Conservation (phyloP, 1,140 invertebrate species). For the Zaprionus camerounensis region DNA sequence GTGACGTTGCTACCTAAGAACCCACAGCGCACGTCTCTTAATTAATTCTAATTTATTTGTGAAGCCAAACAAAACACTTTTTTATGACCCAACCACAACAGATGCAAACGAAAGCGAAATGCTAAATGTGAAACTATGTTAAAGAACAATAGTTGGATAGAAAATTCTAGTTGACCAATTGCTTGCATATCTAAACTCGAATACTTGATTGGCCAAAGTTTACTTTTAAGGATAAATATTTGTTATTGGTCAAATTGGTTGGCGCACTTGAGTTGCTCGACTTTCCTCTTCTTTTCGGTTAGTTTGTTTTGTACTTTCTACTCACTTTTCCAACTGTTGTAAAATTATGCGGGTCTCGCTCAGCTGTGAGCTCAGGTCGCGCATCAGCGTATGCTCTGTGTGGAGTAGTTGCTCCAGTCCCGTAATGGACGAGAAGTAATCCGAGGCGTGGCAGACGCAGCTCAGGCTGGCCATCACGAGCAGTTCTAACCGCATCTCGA, state of each 20-base stretch:
- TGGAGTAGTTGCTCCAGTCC: constrained; percentile 94
- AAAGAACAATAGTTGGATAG: constrained; percentile 30
- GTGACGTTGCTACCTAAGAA: constrained; percentile 46
- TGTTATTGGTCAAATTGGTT: not conserved
- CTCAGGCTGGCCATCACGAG: constrained; percentile 36
- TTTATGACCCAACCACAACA: constrained; percentile 54
- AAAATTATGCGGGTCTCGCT: constrained; percentile 91
- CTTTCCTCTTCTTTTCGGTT: not conserved
- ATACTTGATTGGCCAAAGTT: not conserved
- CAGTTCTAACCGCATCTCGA: constrained; percentile 44
- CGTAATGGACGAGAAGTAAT: constrained; percentile 94
- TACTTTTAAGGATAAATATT: not conserved
- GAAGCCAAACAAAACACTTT: constrained; percentile 67
- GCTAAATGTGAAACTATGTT: constrained; percentile 38
- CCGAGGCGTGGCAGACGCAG: constrained; percentile 46
- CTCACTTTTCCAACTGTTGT: constrained; percentile 89
- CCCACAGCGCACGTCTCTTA: constrained; percentile 40
- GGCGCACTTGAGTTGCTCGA: not conserved
- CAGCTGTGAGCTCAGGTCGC: constrained; percentile 92
- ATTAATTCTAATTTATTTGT: constrained; percentile 81
- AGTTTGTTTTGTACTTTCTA: not conserved
- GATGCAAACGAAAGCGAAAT: constrained; percentile 68
- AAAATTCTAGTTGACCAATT: constrained; percentile 3
- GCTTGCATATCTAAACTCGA: not conserved
- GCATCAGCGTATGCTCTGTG: constrained; percentile 93